Conservation (phyloP, 2,797 vertebrate genomes). For the Pseudomugil tenellus region DNA sequence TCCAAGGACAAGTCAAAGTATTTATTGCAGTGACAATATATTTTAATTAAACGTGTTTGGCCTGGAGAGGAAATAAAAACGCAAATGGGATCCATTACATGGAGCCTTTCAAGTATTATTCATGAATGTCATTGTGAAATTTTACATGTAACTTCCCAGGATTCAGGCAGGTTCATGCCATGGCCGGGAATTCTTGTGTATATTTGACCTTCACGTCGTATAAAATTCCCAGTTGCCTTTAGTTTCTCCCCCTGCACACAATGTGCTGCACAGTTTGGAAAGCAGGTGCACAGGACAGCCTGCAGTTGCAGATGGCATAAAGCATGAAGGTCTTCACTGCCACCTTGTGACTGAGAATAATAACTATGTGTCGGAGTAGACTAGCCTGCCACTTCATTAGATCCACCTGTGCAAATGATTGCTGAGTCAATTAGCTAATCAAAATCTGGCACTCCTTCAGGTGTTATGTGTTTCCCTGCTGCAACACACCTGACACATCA, state of each 20-base stretch:
- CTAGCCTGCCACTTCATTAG: background rate
- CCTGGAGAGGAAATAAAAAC: background rate
- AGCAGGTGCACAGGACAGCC: conserved; percentile 39
- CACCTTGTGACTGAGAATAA: conserved; percentile 47
- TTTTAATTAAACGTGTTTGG: background rate
- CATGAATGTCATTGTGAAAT: background rate
- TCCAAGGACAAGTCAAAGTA: conserved; percentile 69
- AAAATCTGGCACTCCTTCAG: too few relatives aligned
- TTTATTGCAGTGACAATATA: conserved; percentile 2
- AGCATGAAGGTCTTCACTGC: conserved; percentile 45
- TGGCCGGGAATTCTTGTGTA: conserved; percentile 1
- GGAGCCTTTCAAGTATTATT: background rate
- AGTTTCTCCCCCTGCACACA: conserved; percentile 7
- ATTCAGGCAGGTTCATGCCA: background rate
- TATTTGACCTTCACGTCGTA: conserved; percentile 43
- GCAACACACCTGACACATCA: too few relatives aligned
- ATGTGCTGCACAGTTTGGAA: conserved; percentile 19
- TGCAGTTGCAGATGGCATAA: conserved; percentile 7
- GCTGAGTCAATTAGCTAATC: too few relatives aligned
- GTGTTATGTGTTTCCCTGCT: too few relatives aligned
- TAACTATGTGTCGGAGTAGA: background rate
- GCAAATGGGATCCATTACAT: background rate
- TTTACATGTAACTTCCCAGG: background rate
- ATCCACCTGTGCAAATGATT: background rate
- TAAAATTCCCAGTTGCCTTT: conserved; percentile 24